phyloP scores from a whole-genome alignment of 2,113 vertebrate genomes.

The Nesospiza acunhae region DNA sequence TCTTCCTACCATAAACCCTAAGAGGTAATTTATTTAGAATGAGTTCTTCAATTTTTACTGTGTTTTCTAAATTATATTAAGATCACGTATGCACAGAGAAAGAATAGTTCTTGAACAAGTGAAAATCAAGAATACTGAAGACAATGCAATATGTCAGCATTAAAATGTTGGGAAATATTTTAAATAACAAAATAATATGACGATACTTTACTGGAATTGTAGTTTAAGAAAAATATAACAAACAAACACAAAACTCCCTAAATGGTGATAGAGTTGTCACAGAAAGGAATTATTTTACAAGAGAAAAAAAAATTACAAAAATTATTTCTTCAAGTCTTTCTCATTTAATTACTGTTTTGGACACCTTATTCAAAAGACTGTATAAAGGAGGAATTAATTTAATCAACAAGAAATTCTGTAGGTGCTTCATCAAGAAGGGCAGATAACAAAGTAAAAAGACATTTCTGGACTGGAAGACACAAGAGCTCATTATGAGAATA shows the following conservation, averaged over 20 bases:
- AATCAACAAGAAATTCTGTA: conserved; percentile 51
- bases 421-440: conserved; percentile 46
- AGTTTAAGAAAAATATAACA: background rate
- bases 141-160: background rate
- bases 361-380: conserved; percentile 5
- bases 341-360: conserved; percentile 44
- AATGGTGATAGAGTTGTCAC: background rate
- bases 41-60: background rate
- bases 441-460: conserved; percentile 47
- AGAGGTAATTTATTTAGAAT: background rate
- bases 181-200: background rate
- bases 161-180: background rate
- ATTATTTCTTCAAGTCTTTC: conserved; percentile 14
- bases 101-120: background rate
- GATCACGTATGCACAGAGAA: background rate
- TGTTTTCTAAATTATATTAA: background rate
- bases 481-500: conserved; percentile 26
- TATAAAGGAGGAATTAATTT: conserved; percentile 32
- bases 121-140: background rate
- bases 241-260: background rate
- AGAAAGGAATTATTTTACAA: background rate
- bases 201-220: background rate
- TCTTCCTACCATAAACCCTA: background rate
- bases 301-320: background rate
- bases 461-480: conserved; percentile 35